Base-by-base conservation (phyloP, 2,113 vertebrate genomes). In the Symphodus melops region DNA sequence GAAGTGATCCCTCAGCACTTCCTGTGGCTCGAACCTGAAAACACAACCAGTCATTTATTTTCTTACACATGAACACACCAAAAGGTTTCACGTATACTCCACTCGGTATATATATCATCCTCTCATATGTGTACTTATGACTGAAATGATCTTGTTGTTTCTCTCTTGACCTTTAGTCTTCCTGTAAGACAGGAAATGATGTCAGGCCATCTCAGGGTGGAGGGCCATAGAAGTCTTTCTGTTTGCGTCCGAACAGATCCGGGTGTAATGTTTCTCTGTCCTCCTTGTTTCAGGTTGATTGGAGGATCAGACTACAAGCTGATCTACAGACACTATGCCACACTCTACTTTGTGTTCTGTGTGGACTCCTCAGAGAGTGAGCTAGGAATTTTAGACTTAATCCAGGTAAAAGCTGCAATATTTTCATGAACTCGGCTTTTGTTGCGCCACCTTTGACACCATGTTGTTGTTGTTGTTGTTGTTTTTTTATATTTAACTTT, bases 321-420 rank as follows among this genome's bases (percentile, higher is more conserved):
- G 60, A 99, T 99, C 91, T 99, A 99, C 92, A 96, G 98, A 93
- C 98, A 99, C 89, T 99, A 99, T 68, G 98, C 98, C 80, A 99
- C 98, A 0, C 93, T 99, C 37, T 99, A 99, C 94, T 99, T 99
- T 94, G 98, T 99, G 85, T 99, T 99, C 88, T 99, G 98, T 86
- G 98, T 99, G 86, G 98, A 99, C 91, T 99, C 98, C 65, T 99
- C 97, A 64, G 98, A 99, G 93, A 99, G 98, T 65, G 98, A 99
- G 91, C 95, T 99, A 88, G 98, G 98, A 88, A 99, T 99, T 94
- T 95, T 99, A 94, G 98, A 99, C 88, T 94, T 99, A 88, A 99
- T 99, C 92, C 98, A 99, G 94, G 98, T 99, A 95, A 81, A 49
- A 58, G 53, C 19, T 25, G 8, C 1, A 46, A 5, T 2, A n/a